These are phyloP conservation scores for Hydractinia symbiolongicarpus DNA, from an alignment of 30 jellyfish, hydroid and myxozoan species.

Conservation along the genomic window DNA sequence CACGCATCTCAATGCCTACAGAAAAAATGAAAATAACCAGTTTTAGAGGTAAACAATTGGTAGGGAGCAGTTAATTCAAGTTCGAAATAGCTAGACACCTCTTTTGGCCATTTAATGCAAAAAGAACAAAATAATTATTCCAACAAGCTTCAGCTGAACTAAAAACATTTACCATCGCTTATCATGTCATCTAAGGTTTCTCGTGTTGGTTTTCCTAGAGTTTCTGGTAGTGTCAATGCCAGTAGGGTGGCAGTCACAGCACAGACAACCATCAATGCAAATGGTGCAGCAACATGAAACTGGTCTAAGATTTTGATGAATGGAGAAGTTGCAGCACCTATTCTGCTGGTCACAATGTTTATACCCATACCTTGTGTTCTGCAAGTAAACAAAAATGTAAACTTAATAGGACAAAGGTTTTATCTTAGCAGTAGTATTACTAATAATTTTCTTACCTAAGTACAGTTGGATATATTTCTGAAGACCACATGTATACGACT, in stretches of 20 bases:
- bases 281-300: constrained; percentile 34
- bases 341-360: constrained; percentile 22
- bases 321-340: constrained; percentile 32
- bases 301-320: constrained; percentile 17
- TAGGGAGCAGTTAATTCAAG: no score
- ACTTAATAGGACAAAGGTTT: not conserved
- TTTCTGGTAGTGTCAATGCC: constrained; percentile 18
- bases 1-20: not conserved
- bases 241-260: not conserved
- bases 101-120: no score
- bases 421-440: no score
- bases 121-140: no score
- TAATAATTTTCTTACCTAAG: constrained; percentile 43
- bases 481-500: constrained; percentile 67
- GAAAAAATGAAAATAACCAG: no score
- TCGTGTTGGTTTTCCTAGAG: constrained; percentile 6
- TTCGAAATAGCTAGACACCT: no score
- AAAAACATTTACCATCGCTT: not conserved
- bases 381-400: no score
- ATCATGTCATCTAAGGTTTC: constrained; percentile 12
- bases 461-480: constrained; percentile 70
- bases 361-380: constrained; percentile 39
- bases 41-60: no score
- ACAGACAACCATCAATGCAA: constrained; percentile 10
- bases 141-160: no score